A percentile compares a stretch with the other conserved stretches of the same genome.
Evolutionary conservation across 2,113 vertebrate species (phyloP).

Genomic region (Acrocephalus kingi): DNA sequence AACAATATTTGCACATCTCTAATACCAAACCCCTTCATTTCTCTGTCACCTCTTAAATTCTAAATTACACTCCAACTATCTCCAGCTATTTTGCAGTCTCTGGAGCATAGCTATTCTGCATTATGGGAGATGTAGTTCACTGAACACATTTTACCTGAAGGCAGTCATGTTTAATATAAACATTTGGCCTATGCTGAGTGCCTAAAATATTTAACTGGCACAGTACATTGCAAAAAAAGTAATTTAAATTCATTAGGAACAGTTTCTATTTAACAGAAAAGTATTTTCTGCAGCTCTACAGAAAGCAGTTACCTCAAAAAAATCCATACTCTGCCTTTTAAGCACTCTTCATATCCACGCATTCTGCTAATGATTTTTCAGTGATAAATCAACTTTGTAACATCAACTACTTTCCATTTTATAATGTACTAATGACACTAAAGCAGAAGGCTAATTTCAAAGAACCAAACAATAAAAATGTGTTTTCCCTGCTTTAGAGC

Average conservation of each 20-base stretch:
- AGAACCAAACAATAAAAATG: not conserved
- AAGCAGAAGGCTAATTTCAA: not conserved
- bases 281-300: slow-evolving; percentile 18
- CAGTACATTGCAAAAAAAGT: not conserved
- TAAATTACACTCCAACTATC: slow-evolving; percentile 29
- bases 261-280: slow-evolving; percentile 43
- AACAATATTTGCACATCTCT: slow-evolving; percentile 45
- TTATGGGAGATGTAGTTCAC: slow-evolving; percentile 63
- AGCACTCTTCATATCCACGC: not conserved
- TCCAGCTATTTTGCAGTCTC: slow-evolving; percentile 36
- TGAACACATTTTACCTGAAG: slow-evolving; percentile 67
- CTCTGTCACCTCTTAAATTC: slow-evolving; percentile 53
- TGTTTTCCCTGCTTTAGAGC: not conserved
- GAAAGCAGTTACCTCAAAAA: slow-evolving; percentile 45
- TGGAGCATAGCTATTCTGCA: slow-evolving; percentile 55
- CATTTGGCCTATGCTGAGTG: slow-evolving; percentile 20
- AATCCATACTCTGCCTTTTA: slow-evolving; percentile 56
- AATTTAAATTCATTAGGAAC: slow-evolving; percentile 70
- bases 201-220: slow-evolving; percentile 60
- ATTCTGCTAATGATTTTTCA: slow-evolving; percentile 58
- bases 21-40: slow-evolving; percentile 36
- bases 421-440: slow-evolving; percentile 29
- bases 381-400: slow-evolving; percentile 13
- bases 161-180: slow-evolving; percentile 65
- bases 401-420: not conserved